These are phyloP conservation scores for Microctonus aethiopoides DNA, from an alignment of 2,888 invertebrate species.

Conservation along the genomic window DNA sequence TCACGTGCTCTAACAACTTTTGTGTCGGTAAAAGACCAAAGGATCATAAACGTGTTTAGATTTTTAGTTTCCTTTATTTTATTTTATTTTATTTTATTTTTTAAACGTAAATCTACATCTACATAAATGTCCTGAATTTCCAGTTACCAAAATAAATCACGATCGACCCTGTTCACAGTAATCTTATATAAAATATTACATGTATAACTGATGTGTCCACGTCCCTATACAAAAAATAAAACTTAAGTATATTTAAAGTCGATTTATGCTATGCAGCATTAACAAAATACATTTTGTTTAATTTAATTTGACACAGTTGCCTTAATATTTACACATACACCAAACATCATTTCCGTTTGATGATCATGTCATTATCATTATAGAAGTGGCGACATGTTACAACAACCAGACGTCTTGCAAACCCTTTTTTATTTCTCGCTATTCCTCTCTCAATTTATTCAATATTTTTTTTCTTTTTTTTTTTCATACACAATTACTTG, in stretches of 20 bases:
- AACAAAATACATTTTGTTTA: constrained; percentile 19
- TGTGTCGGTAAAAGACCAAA: not conserved
- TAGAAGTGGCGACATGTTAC: constrained; percentile 18
- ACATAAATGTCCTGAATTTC: not conserved
- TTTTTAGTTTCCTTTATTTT: not conserved
- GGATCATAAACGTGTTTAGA: not conserved
- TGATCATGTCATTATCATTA: constrained; percentile 19
- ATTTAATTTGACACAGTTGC: constrained; percentile 18
- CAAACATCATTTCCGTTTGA: constrained; percentile 36
- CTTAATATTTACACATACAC: constrained; percentile 48
- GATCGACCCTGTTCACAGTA: not conserved
- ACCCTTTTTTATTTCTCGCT: not conserved
- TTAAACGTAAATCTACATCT: too few species aligned
- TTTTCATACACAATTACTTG: not conserved
- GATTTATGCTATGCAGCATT: constrained; percentile 39
- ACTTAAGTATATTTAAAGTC: not conserved
- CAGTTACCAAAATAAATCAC: not conserved
- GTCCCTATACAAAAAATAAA: not conserved
- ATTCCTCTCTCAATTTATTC: not conserved
- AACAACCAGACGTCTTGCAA: constrained; percentile 10
- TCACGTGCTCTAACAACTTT: not conserved
- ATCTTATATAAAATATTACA: not conserved
- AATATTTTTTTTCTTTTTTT: not conserved
- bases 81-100: too few species aligned
- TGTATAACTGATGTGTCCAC: not conserved